phyloP scores from a whole-genome alignment of 2,797 vertebrate species.

The Yasuhikotakia modesta region DNA sequence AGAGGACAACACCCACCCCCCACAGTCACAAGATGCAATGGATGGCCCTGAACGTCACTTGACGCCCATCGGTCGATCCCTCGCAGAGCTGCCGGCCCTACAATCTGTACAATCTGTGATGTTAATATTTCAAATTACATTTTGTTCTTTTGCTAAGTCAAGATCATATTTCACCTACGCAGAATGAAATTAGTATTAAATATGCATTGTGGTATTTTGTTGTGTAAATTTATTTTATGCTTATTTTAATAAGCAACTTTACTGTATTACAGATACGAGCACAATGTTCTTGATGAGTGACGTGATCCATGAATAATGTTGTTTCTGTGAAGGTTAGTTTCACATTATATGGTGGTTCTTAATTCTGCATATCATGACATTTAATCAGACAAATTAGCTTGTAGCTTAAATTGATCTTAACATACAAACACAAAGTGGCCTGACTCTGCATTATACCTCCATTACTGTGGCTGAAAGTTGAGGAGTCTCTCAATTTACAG shows the following conservation, averaged over 20 bases:
- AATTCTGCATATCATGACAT: not conserved
- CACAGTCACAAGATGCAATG: constrained; percentile 74
- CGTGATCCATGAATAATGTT: not conserved
- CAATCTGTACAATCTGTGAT: too few relatives aligned
- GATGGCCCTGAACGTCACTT: constrained; percentile 63
- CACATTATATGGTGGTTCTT: not conserved
- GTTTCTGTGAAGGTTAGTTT: constrained; percentile 19
- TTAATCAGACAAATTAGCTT: not conserved
- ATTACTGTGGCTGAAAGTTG: too few relatives aligned
- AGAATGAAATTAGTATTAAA: not conserved
- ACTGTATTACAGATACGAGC: not conserved
- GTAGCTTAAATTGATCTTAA: not conserved
- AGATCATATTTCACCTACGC: constrained; percentile 9
- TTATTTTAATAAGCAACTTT: not conserved
- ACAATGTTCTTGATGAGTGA: not conserved
- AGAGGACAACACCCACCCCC: constrained; percentile 80
- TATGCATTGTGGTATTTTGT: not conserved
- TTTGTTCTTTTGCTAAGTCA: too few relatives aligned
- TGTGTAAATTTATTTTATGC: not conserved
- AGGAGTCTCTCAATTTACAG: not conserved
- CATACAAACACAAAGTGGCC: not conserved
- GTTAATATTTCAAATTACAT: too few relatives aligned
- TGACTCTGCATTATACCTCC: too few relatives aligned
- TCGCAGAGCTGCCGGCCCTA: constrained; percentile 78
- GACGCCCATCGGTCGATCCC: constrained; percentile 71